Evolutionary conservation across 2,797 vertebrate genomes (phyloP).

Genomic region (Melanotaenia maccullochi): DNA sequence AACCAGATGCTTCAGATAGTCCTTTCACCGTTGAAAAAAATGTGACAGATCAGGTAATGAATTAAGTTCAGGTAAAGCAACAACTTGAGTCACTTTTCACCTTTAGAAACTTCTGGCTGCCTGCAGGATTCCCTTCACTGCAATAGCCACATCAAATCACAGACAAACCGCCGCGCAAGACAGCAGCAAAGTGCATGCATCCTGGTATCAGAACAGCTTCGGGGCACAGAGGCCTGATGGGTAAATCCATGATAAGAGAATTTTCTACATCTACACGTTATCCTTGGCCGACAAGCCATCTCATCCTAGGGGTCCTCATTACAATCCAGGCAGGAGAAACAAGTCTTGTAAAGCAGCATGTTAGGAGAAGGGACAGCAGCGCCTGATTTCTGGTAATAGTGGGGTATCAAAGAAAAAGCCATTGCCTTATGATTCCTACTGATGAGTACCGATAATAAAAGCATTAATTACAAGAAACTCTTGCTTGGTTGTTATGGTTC

Average conservation of each 20-base stretch:
- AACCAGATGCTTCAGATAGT: neutral
- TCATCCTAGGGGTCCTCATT: conserved; percentile 51
- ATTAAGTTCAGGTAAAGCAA: neutral
- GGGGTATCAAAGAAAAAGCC: neutral
- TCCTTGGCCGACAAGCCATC: conserved; percentile 27
- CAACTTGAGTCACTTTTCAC: conserved; percentile 3
- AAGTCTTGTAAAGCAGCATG: conserved; percentile 20
- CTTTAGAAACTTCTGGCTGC: conserved; percentile 12
- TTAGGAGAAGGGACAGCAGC: conserved; percentile 1
- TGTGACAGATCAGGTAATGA: neutral
- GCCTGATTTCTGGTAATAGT: neutral
- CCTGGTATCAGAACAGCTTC: conserved; percentile 40
- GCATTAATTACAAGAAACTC: neutral
- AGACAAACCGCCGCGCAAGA: conserved; percentile 13
- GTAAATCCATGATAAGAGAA: conserved; percentile 54
- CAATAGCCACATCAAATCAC: conserved; percentile 11
- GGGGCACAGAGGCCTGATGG: conserved; percentile 40
- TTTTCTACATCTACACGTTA: conserved; percentile 53
- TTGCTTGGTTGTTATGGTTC: conserved; percentile 17
- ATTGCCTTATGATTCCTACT: neutral
- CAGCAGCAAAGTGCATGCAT: conserved; percentile 1
- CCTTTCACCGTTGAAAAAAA: neutral
- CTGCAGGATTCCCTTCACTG: conserved; percentile 17
- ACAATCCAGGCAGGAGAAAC: conserved; percentile 18
- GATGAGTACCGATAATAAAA: neutral